phyloP scores from a whole-genome alignment of 2,888 invertebrate genomes.

The Microplitis deprimator region DNA sequence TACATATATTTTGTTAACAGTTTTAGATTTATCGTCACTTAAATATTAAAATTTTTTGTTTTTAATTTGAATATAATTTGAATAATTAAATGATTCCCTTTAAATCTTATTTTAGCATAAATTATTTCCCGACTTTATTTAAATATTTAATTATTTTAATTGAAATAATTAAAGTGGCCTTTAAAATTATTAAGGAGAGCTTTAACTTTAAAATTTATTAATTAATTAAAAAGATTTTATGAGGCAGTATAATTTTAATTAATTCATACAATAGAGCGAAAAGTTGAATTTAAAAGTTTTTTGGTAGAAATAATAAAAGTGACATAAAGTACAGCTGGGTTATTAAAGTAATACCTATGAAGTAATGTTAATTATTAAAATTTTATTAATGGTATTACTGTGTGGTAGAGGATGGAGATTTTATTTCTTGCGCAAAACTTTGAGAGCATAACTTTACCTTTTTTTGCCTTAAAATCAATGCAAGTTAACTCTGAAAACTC shows the following conservation, averaged over 20 bases:
- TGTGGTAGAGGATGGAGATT: background rate
- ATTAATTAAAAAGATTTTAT: too few relatives aligned
- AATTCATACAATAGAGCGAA: too few relatives aligned
- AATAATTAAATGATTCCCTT: background rate
- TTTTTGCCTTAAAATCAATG: constrained; percentile 16
- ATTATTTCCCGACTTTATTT: background rate
- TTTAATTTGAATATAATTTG: background rate
- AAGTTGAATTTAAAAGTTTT: too few relatives aligned
- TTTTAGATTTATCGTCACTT: background rate
- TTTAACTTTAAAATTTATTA: too few relatives aligned
- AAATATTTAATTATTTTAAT: background rate
- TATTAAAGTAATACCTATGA: too few relatives aligned
- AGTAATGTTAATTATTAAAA: background rate
- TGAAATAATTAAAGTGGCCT: too few relatives aligned
- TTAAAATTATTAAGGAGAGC: too few relatives aligned
- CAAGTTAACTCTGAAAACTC: constrained; percentile 33
- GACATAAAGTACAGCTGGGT: too few relatives aligned
- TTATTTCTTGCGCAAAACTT: background rate
- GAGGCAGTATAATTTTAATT: too few relatives aligned
- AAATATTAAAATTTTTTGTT: background rate
- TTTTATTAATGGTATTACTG: background rate
- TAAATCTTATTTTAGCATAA: background rate
- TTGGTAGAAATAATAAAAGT: too few relatives aligned
- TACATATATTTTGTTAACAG: constrained; percentile 4
- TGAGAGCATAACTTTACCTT: background rate